phyloP scores from a whole-genome alignment of 2,797 vertebrate genomes.

The Rhinophrynus dorsalis region DNA sequence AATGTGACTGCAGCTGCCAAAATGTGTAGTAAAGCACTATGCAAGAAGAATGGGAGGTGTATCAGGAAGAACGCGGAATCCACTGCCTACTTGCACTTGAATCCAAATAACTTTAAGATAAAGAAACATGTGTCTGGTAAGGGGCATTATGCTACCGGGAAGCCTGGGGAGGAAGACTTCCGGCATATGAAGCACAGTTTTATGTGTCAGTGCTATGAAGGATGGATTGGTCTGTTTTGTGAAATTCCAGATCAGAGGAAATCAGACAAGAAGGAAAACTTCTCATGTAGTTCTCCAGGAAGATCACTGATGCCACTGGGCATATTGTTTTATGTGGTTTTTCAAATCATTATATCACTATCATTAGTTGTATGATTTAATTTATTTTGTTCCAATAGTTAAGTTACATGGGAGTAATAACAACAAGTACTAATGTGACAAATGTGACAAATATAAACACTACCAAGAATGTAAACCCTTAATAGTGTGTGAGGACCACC shows the following conservation, averaged over 20 bases:
- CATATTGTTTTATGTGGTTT: slow-evolving; percentile 44
- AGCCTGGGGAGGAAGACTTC: slow-evolving; percentile 66
- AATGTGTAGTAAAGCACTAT: slow-evolving; percentile 85
- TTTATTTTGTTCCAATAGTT: too few relatives aligned
- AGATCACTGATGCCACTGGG: slow-evolving; percentile 18
- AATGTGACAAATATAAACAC: too few relatives aligned
- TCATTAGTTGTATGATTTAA: slow-evolving; percentile 14
- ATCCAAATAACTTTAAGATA: slow-evolving; percentile 75
- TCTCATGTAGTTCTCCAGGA: slow-evolving; percentile 44
- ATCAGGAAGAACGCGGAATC: slow-evolving; percentile 76
- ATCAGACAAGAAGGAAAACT: not conserved
- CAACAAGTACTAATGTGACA: too few relatives aligned
- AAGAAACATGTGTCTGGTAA: slow-evolving; percentile 41
- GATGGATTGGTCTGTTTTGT: slow-evolving; percentile 85
- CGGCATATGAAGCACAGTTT: slow-evolving; percentile 82
- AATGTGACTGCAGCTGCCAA: slow-evolving; percentile 88
- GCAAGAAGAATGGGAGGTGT: slow-evolving; percentile 84
- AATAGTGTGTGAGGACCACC: too few relatives aligned
- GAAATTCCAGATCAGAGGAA: slow-evolving; percentile 68
- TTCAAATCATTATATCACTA: slow-evolving; percentile 24
- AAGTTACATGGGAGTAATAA: too few relatives aligned
- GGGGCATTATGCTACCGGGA: slow-evolving; percentile 70
- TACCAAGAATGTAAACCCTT: too few relatives aligned
- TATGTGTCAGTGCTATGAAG: slow-evolving; percentile 85
- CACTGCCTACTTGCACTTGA: slow-evolving; percentile 77